phyloP scores from a whole-genome alignment of 2,888 invertebrate species.

The Hemicrepidius hirtus region DNA sequence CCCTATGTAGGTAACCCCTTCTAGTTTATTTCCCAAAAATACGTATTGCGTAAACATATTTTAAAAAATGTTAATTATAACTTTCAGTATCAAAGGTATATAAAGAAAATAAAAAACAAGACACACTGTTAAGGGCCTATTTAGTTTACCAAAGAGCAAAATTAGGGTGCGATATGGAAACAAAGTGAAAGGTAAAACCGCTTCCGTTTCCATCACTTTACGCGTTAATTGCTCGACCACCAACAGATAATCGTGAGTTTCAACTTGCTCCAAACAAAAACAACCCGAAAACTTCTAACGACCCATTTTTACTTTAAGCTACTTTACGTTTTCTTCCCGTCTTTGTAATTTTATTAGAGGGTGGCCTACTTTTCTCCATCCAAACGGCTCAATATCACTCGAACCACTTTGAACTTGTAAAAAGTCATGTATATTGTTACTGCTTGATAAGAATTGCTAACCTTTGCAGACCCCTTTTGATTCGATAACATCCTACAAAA shows the following conservation, averaged over 20 bases:
- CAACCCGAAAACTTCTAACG: not conserved
- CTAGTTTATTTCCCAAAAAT: too few species aligned
- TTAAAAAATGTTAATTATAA: too few species aligned
- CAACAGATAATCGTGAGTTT: constrained; percentile 38
- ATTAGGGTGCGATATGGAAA: constrained; percentile 2
- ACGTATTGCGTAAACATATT: too few species aligned
- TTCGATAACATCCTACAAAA: constrained; percentile 30
- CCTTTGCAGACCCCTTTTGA: constrained; percentile 15
- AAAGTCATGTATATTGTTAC: constrained; percentile 14
- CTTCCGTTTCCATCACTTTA: constrained; percentile 33
- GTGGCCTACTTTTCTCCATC: not conserved
- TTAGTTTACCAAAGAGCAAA: not conserved
- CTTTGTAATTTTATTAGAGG: constrained; percentile 1
- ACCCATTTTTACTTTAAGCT: constrained; percentile 11
- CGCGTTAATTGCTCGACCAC: constrained; percentile 40
- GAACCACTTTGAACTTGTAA: constrained; percentile 5
- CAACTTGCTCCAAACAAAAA: constrained; percentile 4
- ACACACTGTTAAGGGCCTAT: too few species aligned
- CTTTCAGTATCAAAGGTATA: too few species aligned
- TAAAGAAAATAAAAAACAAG: too few species aligned
- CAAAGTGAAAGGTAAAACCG: constrained; percentile 28
- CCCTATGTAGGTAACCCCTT: too few species aligned
- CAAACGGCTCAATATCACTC: not conserved
- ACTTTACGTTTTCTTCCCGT: not conserved
- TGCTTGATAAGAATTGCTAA: constrained; percentile 18